Evolutionary conservation across 2,888 invertebrate genomes (phyloP), one percentile per base, ranked within the genome.

Genomic region (Leptogaster cylindrica): DNA sequence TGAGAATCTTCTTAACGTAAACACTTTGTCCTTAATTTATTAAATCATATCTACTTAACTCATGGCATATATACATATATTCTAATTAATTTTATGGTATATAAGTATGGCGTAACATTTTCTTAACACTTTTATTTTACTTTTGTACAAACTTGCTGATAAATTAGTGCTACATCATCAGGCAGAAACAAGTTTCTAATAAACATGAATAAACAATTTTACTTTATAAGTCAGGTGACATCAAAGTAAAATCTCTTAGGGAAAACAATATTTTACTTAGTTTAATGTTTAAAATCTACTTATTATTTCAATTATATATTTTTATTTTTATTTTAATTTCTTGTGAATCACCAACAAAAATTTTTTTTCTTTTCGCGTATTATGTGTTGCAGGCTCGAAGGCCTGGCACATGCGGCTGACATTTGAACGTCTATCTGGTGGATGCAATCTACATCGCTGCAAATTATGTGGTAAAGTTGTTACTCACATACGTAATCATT

Each of bases 321-420:
- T 68, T 70, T 72, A 48, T 58, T 52, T 58, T n/a, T 61, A 27
- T 71, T 72, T 68, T 72, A 61, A 72, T 71, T 69, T 73, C 71
- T 71, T 71, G 70, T 70, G 71, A 71, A 80, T 79, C 78, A 80
- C 77, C 78, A 79, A 80, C 79, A 79, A 79, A 79, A 78, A 77
- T 77, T 77, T 77, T 80, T 80, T 79, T 77, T 76, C 70, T 79
- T 79, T 77, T 78, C 76, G 70, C 71, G 77, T 78, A 75, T 77
- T 78, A 18, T 71, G 70, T 71, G 71, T 89, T 89, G 87, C 90
- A 92, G 93, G 92, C 89, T 92, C 92, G 83, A 92, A 92, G 89
- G 91, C 92, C 88, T 92, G 92, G 91, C 92, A 92, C 87, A 92
- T 92, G 92, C 91, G 92, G 87, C 89, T 92, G 85, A 92, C 92